phyloP scores from a whole-genome alignment of 1,140 invertebrate species.

The Pseudobourletiella spinata region DNA sequence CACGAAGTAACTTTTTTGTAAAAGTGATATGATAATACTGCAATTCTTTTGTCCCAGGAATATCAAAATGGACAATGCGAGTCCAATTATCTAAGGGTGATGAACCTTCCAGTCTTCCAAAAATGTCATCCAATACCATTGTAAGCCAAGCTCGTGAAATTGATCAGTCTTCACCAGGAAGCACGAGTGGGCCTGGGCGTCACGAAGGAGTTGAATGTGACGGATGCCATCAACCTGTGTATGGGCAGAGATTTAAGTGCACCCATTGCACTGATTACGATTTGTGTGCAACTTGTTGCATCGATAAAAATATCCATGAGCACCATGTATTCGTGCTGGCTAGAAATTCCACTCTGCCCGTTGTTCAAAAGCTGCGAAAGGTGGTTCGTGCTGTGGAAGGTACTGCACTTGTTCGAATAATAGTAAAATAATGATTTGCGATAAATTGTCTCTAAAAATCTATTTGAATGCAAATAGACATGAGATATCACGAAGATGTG shows the following conservation, averaged over 20 bases:
- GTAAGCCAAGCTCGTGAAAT: not conserved
- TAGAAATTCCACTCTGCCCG: not conserved
- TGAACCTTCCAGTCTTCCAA: not conserved
- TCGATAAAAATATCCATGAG: not conserved
- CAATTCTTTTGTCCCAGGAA: too few species aligned
- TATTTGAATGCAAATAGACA: too few species aligned
- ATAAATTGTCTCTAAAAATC: not conserved
- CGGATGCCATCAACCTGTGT: not conserved
- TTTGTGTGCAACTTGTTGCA: not conserved
- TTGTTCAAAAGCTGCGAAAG: not conserved
- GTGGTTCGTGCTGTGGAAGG: not conserved
- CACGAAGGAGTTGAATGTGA: not conserved
- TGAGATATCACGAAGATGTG: too few species aligned
- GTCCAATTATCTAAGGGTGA: not conserved
- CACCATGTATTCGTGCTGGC: not conserved
- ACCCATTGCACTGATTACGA: not conserved
- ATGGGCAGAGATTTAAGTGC: not conserved
- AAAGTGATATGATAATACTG: too few species aligned
- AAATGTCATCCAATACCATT: not conserved
- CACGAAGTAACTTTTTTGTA: too few species aligned
- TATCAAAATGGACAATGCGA: too few species aligned
- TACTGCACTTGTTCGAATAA: not conserved
- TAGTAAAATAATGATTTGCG: not conserved
- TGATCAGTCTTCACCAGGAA: not conserved
- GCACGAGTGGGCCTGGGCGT: not conserved